These are phyloP conservation scores for Polypedilum vanderplanki DNA, from an alignment of 1,140 invertebrate genomes.

Conservation along the genomic window DNA sequence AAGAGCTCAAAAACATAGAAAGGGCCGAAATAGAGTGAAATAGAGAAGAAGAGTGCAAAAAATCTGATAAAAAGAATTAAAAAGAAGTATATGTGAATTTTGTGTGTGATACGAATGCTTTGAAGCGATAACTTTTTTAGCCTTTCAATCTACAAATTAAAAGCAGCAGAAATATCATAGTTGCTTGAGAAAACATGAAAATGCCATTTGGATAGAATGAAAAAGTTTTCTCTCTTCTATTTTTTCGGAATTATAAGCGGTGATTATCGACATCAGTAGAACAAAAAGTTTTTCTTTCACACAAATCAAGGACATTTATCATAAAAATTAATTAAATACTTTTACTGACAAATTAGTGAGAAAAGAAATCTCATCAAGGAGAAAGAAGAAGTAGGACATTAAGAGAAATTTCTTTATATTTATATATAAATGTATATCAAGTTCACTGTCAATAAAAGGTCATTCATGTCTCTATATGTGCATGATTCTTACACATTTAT, in stretches of 20 bases:
- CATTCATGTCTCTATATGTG: background rate
- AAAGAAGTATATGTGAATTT: background rate
- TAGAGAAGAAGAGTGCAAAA: background rate
- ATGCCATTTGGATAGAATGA: background rate
- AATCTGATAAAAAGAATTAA: background rate
- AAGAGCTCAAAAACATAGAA: background rate
- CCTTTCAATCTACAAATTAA: background rate
- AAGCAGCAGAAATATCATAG: background rate
- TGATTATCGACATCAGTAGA: conserved; percentile 17
- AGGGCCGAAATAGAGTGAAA: background rate
- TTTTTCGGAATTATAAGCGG: background rate
- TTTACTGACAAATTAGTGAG: background rate
- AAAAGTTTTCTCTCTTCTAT: conserved; percentile 2
- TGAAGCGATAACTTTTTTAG: conserved; percentile 2
- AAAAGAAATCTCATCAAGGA: too few species aligned
- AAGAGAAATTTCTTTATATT: too few species aligned
- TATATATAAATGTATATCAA: background rate
- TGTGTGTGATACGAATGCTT: background rate
- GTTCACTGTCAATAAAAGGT: conserved; percentile 12
- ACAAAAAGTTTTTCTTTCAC: background rate
- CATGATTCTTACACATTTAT: background rate
- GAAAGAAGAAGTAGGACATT: too few species aligned
- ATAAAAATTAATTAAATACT: conserved; percentile 20
- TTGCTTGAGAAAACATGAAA: conserved; percentile 5
- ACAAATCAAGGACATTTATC: conserved; percentile 10